Evolutionary conservation across 2,888 invertebrate genomes (phyloP), one percentile per base, ranked within the genome.

Genomic region (Leptogaster cylindrica): DNA sequence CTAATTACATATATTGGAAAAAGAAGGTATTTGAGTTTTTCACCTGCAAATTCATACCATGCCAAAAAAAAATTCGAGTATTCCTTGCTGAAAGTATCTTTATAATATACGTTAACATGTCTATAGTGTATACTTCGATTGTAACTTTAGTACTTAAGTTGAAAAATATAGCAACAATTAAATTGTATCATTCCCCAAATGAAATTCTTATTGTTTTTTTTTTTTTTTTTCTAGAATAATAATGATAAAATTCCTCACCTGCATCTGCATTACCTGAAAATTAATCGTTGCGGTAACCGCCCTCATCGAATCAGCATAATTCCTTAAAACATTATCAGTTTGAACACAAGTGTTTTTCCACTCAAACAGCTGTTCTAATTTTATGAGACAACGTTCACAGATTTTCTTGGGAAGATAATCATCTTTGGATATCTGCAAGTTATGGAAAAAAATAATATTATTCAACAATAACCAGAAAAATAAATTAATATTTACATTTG

Each of bases 351-450:
- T 86, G 74, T 86, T 85, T 23, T 88, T 84, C 85, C 88, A 89
- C 75, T 89, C 88, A 79, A 86, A 89, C 72, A 89, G 83, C 79
- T 88, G 87, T 69, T 89, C 88, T 75, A 89, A 79, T 51, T 87
- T 83, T 51, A 85, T 84, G 72, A 88, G 82, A 77, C 89, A 89
- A 64, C 85, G 83, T 79, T 88, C 88, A 78, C 89, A 89, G 76
- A 89, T 88, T 81, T 87, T 88, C 82, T 89, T 88, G 64, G 89
- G 88, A 73, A 89, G 79, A 75, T 84, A 86, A 80, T 89, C 89
- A 77, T 89, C 89, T 79, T 89, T 88, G 75, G 87, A 86, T 78
- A 89, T 86, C 88, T 89, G 12, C 27, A 58, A 46, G 41, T 2
- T 7, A 27, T 27, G 51, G 64, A 25, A 52, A 31, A 68, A 61